These are phyloP conservation scores for Drosophila nr. fundita DNA, from an alignment of 2,888 invertebrate species.

Conservation along the genomic window DNA sequence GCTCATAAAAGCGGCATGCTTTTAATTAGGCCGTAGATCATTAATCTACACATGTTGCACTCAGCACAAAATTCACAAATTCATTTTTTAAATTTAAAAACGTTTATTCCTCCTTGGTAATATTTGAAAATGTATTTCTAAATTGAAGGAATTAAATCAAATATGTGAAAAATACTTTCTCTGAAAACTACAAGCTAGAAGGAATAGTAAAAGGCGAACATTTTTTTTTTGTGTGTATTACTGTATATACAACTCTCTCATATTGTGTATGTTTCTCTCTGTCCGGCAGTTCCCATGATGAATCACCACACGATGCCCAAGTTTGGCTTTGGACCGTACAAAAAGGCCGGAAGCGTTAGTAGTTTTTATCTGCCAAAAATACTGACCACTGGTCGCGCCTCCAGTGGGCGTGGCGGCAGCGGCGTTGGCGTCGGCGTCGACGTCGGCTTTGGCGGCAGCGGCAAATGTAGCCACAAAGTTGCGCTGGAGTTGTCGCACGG, in stretches of 20 bases:
- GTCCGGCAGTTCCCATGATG: constrained; percentile 89
- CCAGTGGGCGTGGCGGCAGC: constrained; percentile 58
- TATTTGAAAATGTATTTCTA: background rate
- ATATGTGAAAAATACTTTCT: background rate
- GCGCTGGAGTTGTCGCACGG: constrained; percentile 94
- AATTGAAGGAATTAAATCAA: background rate
- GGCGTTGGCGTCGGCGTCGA: constrained; percentile 39
- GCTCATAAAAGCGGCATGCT: constrained; percentile 29
- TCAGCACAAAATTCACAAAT: background rate
- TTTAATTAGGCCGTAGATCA: constrained; percentile 50
- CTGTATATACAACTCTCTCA: constrained; percentile 3
- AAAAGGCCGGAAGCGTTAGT: constrained; percentile 85
- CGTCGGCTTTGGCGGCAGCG: constrained; percentile 53
- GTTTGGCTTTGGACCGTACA: constrained; percentile 87
- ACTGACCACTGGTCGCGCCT: constrained; percentile 80
- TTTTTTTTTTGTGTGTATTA: background rate
- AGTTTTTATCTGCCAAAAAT: constrained; percentile 89
- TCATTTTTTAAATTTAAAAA: background rate
- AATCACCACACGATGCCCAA: constrained; percentile 93
- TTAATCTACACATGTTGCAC: constrained; percentile 46
- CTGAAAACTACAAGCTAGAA: background rate
- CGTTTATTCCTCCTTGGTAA: background rate
- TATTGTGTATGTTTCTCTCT: background rate
- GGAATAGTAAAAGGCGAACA: background rate
- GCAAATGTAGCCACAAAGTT: constrained; percentile 86